phyloP scores from a whole-genome alignment of 2,888 invertebrate species.

The Drosophila atripex region DNA sequence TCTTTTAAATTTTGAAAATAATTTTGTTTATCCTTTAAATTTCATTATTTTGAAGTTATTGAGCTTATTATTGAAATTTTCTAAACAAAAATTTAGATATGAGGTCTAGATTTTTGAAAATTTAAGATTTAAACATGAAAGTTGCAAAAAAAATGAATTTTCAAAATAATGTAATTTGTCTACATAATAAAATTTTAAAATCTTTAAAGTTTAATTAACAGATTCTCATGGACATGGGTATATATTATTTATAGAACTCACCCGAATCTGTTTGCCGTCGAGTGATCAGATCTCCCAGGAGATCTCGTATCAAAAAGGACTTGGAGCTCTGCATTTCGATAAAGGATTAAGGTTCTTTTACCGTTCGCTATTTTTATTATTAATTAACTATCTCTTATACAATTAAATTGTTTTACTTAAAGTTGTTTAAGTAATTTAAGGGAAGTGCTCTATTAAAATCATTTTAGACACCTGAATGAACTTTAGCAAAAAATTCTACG shows the following conservation, averaged over 20 bases:
- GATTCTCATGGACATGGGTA: background rate
- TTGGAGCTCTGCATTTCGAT: constrained; percentile 87
- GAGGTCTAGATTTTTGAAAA: no score
- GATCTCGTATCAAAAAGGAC: constrained; percentile 93
- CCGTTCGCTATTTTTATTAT: background rate
- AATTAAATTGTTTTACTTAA: background rate
- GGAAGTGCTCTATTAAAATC: background rate
- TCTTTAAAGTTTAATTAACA: background rate
- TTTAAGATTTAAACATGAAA: no score
- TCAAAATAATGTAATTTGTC: no score
- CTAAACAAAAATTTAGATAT: no score
- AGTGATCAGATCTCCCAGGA: constrained; percentile 88
- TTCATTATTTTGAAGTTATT: no score
- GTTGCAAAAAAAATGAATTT: no score
- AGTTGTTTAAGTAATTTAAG: background rate
- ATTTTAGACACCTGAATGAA: background rate
- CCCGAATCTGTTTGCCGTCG: constrained; percentile 84
- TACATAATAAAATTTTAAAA: no score
- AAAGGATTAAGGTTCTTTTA: background rate
- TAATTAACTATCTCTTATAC: background rate
- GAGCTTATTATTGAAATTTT: no score
- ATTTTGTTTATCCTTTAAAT: no score
- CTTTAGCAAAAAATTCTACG: background rate
- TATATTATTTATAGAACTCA: constrained; percentile 56
- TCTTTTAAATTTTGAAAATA: no score